Percentiles rank a stretch among this genome's conserved stretches.
Conservation (phyloP, 2,113 vertebrate species). For the Lota lota region DNA sequence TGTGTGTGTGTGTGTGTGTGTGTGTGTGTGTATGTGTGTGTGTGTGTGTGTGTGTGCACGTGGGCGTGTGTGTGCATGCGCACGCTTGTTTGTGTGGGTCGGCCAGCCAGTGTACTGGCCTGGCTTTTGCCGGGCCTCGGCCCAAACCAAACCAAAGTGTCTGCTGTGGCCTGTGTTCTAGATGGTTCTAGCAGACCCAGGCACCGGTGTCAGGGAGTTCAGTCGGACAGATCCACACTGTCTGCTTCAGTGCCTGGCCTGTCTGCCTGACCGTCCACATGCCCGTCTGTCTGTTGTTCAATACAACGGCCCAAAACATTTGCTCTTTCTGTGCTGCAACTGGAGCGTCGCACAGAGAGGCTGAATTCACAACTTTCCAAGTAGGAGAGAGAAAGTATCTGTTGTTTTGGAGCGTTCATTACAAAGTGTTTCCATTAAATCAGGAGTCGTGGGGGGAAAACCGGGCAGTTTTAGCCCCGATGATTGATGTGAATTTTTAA, state of each 20-base stretch:
- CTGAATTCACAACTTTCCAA: conserved; percentile 53
- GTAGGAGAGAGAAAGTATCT: background rate
- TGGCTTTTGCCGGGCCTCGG: conserved; percentile 29
- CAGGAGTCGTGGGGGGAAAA: conserved; percentile 32
- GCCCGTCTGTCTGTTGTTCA: conserved; percentile 64
- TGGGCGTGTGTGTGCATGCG: background rate
- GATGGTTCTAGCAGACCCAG: conserved; percentile 52
- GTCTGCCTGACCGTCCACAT: conserved; percentile 45
- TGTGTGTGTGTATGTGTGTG: background rate
- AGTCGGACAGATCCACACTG: conserved; percentile 56
- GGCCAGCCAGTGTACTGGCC: background rate
- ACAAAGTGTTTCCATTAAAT: conserved; percentile 41
- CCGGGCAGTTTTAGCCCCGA: conserved; percentile 24
- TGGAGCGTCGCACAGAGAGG: conserved; percentile 56
- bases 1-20: background rate
- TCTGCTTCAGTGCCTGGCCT: conserved; percentile 52
- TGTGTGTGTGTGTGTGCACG: conserved; percentile 1
- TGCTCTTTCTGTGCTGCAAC: conserved; percentile 57
- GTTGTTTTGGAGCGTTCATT: conserved; percentile 41
- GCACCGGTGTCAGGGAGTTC: conserved; percentile 62
- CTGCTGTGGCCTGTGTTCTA: conserved; percentile 41
- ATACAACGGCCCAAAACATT: conserved; percentile 62
- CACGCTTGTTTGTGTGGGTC: background rate
- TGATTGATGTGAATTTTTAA: conserved; percentile 40
- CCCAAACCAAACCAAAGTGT: conserved; percentile 28